Base-by-base conservation (phyloP, 1,140 invertebrate genomes). In the Conus betulinus region DNA sequence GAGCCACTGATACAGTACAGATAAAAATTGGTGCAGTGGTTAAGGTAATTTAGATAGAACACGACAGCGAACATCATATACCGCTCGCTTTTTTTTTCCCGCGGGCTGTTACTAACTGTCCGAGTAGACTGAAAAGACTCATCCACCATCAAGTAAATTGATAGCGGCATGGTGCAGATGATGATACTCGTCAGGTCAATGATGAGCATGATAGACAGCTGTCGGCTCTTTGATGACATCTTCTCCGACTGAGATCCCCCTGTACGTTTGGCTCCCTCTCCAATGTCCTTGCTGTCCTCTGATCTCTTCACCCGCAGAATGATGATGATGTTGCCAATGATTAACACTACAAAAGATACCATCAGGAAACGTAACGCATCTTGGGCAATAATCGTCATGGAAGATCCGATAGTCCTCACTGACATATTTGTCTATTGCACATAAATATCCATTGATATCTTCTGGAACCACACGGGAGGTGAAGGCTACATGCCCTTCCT, bases 241-340 rank as follows among this genome's bases (percentile, higher is more conserved):
- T 87, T 74, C 67, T n/a, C 0, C 10, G 67, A 71, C 23, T 71
- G 39, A 15, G n/a, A 39, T 11, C 71, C 84, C 7, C 85, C 85
- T 53, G 57, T 55, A 15, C 17, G 25, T 67, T 84, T 84, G n/a
- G 53, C 1, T 27, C 84, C 25, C 53, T 71, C 71, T 5, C 67
- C 85, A 20, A 76, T 52, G 17, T 78, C 82, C 20, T 82, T 88
- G 23, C 87, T 85, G 55, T 90, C 89, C 60, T 90, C 90, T 0
- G 92, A 91, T 13, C 71, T 51, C 67, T 85, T 88, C 7, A 93
- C 90, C 83, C 89, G 88, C 60, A 88, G 82, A 0, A 92, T 89
- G 53, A 94, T 94, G 78, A 94, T 87, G 51, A 91, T 91, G 90
- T 95, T 95, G 86, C 94, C 92, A 39, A 91, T 81, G 55, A 92